phyloP scores from a whole-genome alignment of 2,797 vertebrate species.

The Novumbra hubbsi region DNA sequence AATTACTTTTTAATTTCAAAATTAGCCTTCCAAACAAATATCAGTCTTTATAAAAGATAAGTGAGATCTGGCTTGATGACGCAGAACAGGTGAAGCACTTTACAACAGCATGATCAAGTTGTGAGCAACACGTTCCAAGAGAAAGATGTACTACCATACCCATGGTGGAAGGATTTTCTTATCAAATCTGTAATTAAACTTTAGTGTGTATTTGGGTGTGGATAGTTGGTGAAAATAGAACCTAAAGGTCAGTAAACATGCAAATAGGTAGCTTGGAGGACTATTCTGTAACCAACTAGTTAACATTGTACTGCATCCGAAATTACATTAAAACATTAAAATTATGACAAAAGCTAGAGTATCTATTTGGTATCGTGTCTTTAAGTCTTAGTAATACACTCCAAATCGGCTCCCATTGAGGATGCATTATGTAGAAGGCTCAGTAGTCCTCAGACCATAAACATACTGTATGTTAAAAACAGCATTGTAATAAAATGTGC shows the following conservation, averaged over 20 bases:
- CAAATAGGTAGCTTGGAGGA: neutral
- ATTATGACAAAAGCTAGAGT: no score
- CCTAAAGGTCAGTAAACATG: neutral
- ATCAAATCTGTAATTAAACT: neutral
- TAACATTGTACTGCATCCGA: no score
- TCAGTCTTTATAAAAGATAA: neutral
- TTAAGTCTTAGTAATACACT: no score
- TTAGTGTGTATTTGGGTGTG: neutral
- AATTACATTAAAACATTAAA: no score
- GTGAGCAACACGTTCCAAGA: neutral
- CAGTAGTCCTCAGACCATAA: no score
- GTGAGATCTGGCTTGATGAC: neutral
- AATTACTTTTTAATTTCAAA: neutral
- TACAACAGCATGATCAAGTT: no score
- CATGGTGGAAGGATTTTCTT: neutral
- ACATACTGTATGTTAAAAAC: no score
- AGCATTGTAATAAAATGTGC: no score
- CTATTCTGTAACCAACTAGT: no score
- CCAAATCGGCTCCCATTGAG: no score
- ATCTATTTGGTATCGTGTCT: no score
- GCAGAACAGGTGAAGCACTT: neutral
- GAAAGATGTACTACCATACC: neutral
- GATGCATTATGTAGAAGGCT: no score
- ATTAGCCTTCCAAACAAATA: neutral
- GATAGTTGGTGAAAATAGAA: conserved; percentile 18